Evolutionary conservation across 1,140 invertebrate species (phyloP), one percentile per base, ranked within the genome.

Genomic region (Amyelois transitella): DNA sequence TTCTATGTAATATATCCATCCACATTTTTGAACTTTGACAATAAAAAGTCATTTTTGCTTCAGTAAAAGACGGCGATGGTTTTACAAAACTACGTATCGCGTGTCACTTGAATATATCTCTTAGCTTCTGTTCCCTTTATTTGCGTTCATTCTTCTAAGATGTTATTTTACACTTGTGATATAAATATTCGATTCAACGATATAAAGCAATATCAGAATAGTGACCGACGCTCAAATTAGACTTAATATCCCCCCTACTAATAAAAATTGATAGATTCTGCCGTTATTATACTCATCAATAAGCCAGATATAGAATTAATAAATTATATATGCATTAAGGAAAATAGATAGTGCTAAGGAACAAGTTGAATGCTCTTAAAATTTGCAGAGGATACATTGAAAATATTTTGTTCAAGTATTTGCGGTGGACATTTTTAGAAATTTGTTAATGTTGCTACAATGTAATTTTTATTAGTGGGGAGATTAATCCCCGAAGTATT

Each of bases 221-320:
- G 52, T 74, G 58, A 77, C 63, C 54, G 68, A 77, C 66, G 83
- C 83, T 86, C 83, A 86, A 86, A 78, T 83, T 83, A 85, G 72
- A 55, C 45, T 72, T 56, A 62, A 69, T 59, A 43, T 63, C 57
- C 67, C 58, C 55, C 69, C 54, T 71, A 54, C 54, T 69, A 67
- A 63, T 72, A 67, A 70, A 69, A 72, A 68, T 64, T 66, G 38
- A 21, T 48, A 48, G 18, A 12, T 12, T 48, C n/a, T n/a, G 45
- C 4, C 45, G n/a, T 19, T 21, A 48, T 48, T 48, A 20, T 48
- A 38, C 32, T 38, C 32, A 38, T n/a, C 32, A 38, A 38, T 38
- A 48, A 21, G 45, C 45, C 45, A 21, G 18, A 21, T 48, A n/a
- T 38, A 20, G n/a, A 48, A 19, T 38, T 38, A 48, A 43, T 24